Evolutionary conservation across 2,888 invertebrate species (phyloP).

Genomic region (Melanotus villosus): DNA sequence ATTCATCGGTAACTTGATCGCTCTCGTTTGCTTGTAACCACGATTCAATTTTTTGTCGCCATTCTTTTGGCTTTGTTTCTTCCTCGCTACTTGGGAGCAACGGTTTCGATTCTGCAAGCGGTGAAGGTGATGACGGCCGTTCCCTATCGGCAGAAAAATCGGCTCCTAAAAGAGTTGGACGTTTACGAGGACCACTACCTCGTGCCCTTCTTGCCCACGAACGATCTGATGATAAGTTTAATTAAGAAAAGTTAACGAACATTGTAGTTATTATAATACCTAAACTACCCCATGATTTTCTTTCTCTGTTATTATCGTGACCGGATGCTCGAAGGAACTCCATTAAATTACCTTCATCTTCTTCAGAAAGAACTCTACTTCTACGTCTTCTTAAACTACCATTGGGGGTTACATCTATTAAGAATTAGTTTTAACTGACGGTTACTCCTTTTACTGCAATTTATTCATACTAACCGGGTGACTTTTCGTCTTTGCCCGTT

Average conservation of each 20-base stretch:
- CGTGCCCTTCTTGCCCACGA: slow-evolving; percentile 89
- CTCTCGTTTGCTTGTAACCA: slow-evolving; percentile 92
- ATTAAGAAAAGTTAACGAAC: neutral
- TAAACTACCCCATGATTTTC: slow-evolving; percentile 88
- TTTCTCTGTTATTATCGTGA: slow-evolving; percentile 80
- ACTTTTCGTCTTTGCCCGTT: slow-evolving; percentile 69
- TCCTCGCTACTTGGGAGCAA: slow-evolving; percentile 73
- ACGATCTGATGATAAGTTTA: slow-evolving; percentile 83
- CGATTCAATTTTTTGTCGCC: slow-evolving; percentile 92
- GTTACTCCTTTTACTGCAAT: neutral
- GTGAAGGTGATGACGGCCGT: slow-evolving; percentile 78
- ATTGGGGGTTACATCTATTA: slow-evolving; percentile 87
- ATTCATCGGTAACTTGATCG: slow-evolving; percentile 80
- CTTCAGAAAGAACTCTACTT: slow-evolving; percentile 85
- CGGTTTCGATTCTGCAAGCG: slow-evolving; percentile 73
- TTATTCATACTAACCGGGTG: slow-evolving; percentile 66
- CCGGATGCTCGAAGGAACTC: slow-evolving; percentile 86
- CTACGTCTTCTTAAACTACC: slow-evolving; percentile 87
- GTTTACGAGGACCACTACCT: slow-evolving; percentile 79
- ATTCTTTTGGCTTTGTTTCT: slow-evolving; percentile 76
- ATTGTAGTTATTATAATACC: slow-evolving; percentile 69
- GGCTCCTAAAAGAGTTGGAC: slow-evolving; percentile 83
- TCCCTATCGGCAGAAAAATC: slow-evolving; percentile 83
- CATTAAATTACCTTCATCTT: slow-evolving; percentile 89
- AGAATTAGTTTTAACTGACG: neutral